Conservation (phyloP, 2,797 vertebrate species). For the Emys orbicularis region DNA sequence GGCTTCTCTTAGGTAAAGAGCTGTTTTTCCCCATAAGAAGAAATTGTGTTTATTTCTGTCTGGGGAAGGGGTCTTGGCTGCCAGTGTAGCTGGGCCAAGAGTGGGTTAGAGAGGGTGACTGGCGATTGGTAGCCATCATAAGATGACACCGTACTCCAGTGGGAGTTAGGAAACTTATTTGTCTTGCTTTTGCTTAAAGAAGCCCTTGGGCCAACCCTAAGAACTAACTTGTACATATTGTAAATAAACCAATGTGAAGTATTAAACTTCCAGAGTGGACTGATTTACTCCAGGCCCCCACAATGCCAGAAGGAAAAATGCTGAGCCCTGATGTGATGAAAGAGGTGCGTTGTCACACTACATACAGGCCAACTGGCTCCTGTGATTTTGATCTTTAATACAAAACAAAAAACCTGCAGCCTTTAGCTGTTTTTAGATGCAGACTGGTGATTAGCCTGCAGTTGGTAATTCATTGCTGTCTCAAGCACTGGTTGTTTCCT, state of each 20-base stretch:
- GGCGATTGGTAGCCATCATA: background rate
- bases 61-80: background rate
- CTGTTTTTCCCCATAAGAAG: background rate
- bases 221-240: background rate
- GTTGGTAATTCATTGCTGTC: constrained; percentile 55
- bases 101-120: background rate
- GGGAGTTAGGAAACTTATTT: background rate
- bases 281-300: no score
- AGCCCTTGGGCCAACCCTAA: background rate
- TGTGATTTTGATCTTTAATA: background rate
- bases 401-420: constrained; percentile 35
- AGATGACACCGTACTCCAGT: background rate
- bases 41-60: background rate
- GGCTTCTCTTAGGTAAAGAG: background rate
- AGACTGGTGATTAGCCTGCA: constrained; percentile 53
- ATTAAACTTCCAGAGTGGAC: background rate
- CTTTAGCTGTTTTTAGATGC: constrained; percentile 64
- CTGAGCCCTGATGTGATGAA: background rate
- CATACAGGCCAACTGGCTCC: background rate
- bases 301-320: background rate
- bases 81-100: background rate
- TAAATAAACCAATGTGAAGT: background rate
- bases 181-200: background rate
- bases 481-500: constrained; percentile 57
- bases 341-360: background rate